Evolutionary conservation across 1,140 invertebrate species (phyloP).

Genomic region (Bilobella aurantiaca): DNA sequence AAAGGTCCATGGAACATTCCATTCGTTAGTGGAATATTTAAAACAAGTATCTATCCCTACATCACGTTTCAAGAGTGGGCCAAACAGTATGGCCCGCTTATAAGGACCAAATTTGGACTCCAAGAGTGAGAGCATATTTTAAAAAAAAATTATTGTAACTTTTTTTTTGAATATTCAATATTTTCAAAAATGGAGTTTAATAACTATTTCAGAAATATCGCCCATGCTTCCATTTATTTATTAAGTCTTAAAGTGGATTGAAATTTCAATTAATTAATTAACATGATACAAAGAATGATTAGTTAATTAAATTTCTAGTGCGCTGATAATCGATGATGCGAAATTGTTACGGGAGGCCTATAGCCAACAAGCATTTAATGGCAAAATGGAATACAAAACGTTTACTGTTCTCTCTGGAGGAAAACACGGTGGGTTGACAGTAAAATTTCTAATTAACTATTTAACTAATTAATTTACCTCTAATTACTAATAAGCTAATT

Average conservation of each 20-base stretch:
- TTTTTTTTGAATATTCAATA: too few relatives aligned
- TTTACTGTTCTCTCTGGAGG: neutral
- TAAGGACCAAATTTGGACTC: neutral
- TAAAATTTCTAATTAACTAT: too few relatives aligned
- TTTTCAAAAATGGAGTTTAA: too few relatives aligned
- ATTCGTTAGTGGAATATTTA: neutral
- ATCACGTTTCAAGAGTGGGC: neutral
- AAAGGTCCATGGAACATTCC: neutral
- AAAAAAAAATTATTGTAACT: neutral
- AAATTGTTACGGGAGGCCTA: conserved; percentile 21
- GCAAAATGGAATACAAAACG: conserved; percentile 10
- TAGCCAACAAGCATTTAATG: conserved; percentile 6
- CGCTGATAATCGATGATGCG: conserved; percentile 18
- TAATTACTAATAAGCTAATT: too few relatives aligned
- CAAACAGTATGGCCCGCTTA: neutral
- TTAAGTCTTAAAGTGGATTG: too few relatives aligned
- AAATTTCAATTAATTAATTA: too few relatives aligned
- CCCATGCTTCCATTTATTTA: too few relatives aligned
- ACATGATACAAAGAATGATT: too few relatives aligned
- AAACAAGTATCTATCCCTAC: neutral
- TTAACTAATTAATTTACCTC: too few relatives aligned
- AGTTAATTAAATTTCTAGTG: neutral
- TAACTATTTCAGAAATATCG: too few relatives aligned
- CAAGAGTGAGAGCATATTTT: neutral
- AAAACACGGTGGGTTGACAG: neutral